Evolutionary conservation across 2,113 vertebrate genomes (phyloP).

Genomic region (Nansenia antarctica): DNA sequence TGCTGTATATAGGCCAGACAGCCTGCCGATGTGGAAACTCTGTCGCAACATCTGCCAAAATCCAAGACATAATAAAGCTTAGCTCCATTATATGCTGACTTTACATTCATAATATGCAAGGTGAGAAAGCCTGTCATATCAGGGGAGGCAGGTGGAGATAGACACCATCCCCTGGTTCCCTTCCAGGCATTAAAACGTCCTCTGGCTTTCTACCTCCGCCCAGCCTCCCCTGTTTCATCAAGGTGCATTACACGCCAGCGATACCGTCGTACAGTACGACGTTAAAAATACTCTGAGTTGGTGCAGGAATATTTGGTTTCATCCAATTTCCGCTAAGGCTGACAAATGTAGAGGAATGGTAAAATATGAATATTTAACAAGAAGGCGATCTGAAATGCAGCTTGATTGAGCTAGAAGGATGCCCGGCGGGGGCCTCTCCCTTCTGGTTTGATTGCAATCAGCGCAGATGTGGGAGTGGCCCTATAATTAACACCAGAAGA

Average conservation of each 20-base stretch:
- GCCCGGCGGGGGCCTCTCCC: background rate
- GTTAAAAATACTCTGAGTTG: background rate
- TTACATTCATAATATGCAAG: background rate
- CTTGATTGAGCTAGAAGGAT: background rate
- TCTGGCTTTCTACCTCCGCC: too few relatives aligned
- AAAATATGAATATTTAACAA: background rate
- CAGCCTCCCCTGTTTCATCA: too few relatives aligned
- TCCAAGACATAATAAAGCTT: background rate
- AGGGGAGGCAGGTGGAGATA: too few relatives aligned
- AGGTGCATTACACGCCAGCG: background rate
- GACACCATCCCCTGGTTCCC: too few relatives aligned
- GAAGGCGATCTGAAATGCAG: background rate
- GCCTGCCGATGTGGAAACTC: background rate
- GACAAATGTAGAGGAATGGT: background rate
- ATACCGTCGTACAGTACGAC: too few relatives aligned
- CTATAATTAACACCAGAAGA: slow-evolving; percentile 23
- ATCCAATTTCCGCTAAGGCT: background rate
- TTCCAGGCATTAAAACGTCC: too few relatives aligned
- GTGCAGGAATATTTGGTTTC: background rate
- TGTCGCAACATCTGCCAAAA: background rate
- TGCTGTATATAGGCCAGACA: background rate
- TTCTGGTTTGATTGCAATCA: slow-evolving; percentile 51
- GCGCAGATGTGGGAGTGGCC: slow-evolving; percentile 27
- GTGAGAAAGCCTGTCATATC: too few relatives aligned
- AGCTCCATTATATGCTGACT: too few relatives aligned